phyloP scores from a whole-genome alignment of 2,888 invertebrate genomes.

The Netelia melanura region DNA sequence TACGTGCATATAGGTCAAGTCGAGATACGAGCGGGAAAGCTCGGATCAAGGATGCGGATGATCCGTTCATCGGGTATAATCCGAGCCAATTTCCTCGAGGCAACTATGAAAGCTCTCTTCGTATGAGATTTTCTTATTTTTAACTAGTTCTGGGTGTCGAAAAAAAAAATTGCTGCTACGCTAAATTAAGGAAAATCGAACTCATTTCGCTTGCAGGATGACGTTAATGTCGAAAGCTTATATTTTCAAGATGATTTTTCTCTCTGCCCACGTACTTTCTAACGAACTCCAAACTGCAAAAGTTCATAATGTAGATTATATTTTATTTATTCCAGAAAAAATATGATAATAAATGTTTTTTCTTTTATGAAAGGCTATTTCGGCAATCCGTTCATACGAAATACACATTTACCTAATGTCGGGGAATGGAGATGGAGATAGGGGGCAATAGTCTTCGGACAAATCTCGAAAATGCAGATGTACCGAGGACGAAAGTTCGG shows the following conservation, averaged over 20 bases:
- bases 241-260: too few species aligned
- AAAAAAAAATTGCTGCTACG: conserved; percentile 12
- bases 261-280: too few species aligned
- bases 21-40: conserved; percentile 22
- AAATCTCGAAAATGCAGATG: conserved; percentile 34
- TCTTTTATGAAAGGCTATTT: too few species aligned
- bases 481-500: conserved; percentile 29
- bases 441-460: conserved; percentile 3
- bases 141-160: conserved; percentile 32
- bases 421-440: conserved; percentile 29
- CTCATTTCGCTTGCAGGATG: too few species aligned
- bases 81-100: conserved; percentile 62
- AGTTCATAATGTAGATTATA: too few species aligned
- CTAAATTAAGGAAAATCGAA: too few species aligned
- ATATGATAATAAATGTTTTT: too few species aligned
- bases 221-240: too few species aligned
- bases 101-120: conserved; percentile 29
- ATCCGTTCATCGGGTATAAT: conserved; percentile 66
- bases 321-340: too few species aligned
- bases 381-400: too few species aligned
- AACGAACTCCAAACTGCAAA: too few species aligned
- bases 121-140: conserved; percentile 57
- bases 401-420: background rate
- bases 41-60: conserved; percentile 66
- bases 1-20: conserved; percentile 20